Evolutionary conservation across 1,140 invertebrate genomes (phyloP), one percentile per base, ranked within the genome.

Genomic region (Saccostrea cuccullata): DNA sequence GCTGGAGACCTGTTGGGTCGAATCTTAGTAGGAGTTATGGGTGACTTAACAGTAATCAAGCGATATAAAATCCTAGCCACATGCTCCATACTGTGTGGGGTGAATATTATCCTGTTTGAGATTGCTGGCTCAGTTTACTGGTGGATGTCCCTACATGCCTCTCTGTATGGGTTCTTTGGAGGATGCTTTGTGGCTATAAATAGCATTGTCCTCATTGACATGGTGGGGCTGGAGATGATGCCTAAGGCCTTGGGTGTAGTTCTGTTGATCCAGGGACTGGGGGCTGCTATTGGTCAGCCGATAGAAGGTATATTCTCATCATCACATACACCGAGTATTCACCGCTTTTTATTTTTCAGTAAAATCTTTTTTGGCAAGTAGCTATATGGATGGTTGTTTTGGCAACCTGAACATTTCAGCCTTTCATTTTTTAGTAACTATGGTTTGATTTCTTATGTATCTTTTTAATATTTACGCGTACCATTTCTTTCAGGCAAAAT

Each of bases 241-340:
- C 90, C 92, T 0, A 91, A 91, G 47, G 91, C 90, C 23, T 88
- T 93, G 47, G 92, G 91, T 13, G 87, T 93, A 0, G 88, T 94
- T 13, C 82, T 94, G 13, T 88, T 94, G 40, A 91, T 94, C 26
- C 92, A 94, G 82, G 93, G 92, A 4, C 56, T 92, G 4, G 93
- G 93, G 73, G 91, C 92, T 26, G 90, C 93, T 20, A 56, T 92
- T n/a, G 93, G 92, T n/a, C 92, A 94, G 86, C 91, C 91, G 0
- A 55, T 93, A 40, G 85, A 93, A 83, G 93, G 93, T 94, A 91
- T 87, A 86, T 58, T 15, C 0, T 13, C 13, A 17, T 55, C 47
- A 56, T 47, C 5, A 47, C 47, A 47, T 47, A 47, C 2, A 47
- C 47, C 6, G 47, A 47, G 47, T 3, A 6, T 47, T 47, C 9